Evolutionary conservation across 1,140 invertebrate species (phyloP).

Genomic region (Orchesella cincta): DNA sequence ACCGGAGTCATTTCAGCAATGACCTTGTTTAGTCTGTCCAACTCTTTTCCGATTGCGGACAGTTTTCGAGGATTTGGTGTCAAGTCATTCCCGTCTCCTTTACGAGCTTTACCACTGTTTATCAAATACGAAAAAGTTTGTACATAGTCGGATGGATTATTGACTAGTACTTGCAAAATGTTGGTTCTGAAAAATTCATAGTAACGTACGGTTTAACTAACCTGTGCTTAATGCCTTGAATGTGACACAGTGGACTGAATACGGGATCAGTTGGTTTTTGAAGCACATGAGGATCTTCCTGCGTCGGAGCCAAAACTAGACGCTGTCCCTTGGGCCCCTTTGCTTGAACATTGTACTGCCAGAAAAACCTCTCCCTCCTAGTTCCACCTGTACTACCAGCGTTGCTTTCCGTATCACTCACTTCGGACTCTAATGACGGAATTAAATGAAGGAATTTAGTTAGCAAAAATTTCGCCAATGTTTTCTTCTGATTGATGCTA

Average conservation of each 20-base stretch:
- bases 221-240: slow-evolving; percentile 87
- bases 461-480: slow-evolving; percentile 34
- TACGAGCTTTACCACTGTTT: slow-evolving; percentile 84
- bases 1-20: slow-evolving; percentile 94
- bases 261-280: slow-evolving; percentile 89
- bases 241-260: slow-evolving; percentile 83
- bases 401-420: slow-evolving; percentile 50
- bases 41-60: slow-evolving; percentile 83
- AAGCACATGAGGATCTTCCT: slow-evolving; percentile 88
- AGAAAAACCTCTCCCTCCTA: slow-evolving; percentile 78
- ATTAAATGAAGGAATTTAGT: too few relatives aligned
- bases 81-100: slow-evolving; percentile 96
- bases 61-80: slow-evolving; percentile 92
- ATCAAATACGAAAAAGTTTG: too few relatives aligned
- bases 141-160: neutral
- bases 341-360: slow-evolving; percentile 98
- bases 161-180: neutral
- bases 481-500: slow-evolving; percentile 52
- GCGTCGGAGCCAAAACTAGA: slow-evolving; percentile 68
- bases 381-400: slow-evolving; percentile 45
- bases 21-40: slow-evolving; percentile 85
- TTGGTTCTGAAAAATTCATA: neutral
- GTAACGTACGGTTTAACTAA: slow-evolving; percentile 53
- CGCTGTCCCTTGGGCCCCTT: slow-evolving; percentile 95
- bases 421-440: slow-evolving; percentile 47